phyloP scores from a whole-genome alignment of 2,113 vertebrate species.

The Lepidothrix coronata region DNA sequence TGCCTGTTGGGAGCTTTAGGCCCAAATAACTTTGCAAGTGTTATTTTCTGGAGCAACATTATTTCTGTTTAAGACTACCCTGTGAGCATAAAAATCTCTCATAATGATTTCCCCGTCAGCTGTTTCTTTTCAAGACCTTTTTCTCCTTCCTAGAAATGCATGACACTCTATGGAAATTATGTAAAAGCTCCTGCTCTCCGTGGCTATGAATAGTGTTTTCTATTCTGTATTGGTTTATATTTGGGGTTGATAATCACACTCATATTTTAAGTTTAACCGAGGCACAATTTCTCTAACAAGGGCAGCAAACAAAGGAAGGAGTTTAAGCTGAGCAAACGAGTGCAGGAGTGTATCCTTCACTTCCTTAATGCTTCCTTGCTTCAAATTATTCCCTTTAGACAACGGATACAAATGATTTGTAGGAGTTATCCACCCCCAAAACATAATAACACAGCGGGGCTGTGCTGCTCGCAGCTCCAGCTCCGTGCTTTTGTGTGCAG shows the following conservation, averaged over 20 bases:
- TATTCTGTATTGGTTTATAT: conserved; percentile 44
- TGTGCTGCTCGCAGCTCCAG: not conserved
- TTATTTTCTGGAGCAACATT: not conserved
- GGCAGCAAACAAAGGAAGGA: conserved; percentile 50
- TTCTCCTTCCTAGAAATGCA: conserved; percentile 51
- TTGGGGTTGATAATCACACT: conserved; percentile 58
- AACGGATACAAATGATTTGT: conserved; percentile 31
- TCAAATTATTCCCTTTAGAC: conserved; percentile 29
- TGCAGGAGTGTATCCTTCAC: conserved; percentile 1
- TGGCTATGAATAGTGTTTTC: conserved; percentile 45
- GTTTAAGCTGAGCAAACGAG: not conserved
- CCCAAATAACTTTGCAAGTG: not conserved
- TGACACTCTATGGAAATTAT: conserved; percentile 26
- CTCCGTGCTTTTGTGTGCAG: not conserved
- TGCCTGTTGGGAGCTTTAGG: not conserved
- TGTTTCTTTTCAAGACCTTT: conserved; percentile 48
- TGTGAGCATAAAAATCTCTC: conserved; percentile 41
- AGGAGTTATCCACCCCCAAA: conserved; percentile 42
- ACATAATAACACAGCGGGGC: conserved; percentile 44
- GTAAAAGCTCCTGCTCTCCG: conserved; percentile 39
- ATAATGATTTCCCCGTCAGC: conserved; percentile 46
- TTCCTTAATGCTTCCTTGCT: not conserved
- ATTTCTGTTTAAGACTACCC: conserved; percentile 20
- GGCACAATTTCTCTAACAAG: conserved; percentile 50
- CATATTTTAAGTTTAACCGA: conserved; percentile 62